phyloP scores from a whole-genome alignment of 1,140 invertebrate genomes.

The Aphaenogaster rudis region DNA sequence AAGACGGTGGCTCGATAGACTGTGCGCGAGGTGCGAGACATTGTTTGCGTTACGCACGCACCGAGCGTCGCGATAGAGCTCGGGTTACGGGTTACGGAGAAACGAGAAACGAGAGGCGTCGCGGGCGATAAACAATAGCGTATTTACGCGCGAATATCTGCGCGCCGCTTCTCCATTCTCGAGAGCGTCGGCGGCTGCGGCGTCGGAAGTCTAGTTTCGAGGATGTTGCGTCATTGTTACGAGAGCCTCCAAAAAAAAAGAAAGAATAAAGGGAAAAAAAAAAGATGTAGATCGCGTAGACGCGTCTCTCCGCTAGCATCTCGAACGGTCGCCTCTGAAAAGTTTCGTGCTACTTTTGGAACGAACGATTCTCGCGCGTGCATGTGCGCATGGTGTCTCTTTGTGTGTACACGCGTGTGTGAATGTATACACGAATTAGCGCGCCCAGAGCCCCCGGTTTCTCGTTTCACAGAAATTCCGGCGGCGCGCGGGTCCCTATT shows the following conservation, averaged over 20 bases:
- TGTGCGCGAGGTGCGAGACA: conserved; percentile 22
- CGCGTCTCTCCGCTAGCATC: neutral
- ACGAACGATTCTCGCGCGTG: neutral
- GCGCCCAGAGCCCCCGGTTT: conserved; percentile 26
- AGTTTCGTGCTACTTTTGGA: conserved; percentile 1
- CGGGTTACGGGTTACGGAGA: conserved; percentile 42
- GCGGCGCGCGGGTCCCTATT: conserved; percentile 7
- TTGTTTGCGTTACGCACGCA: conserved; percentile 51
- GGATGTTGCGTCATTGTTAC: neutral
- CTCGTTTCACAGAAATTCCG: conserved; percentile 63
- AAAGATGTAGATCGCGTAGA: neutral
- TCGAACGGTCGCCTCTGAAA: neutral
- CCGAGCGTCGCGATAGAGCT: conserved; percentile 21
- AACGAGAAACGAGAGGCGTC: neutral
- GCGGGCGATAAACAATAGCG: conserved; percentile 34
- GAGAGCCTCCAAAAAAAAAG: neutral
- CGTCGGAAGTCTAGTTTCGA: neutral
- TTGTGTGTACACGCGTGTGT: neutral
- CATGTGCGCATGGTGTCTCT: neutral
- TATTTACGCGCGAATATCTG: conserved; percentile 16
- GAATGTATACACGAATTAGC: conserved; percentile 38
- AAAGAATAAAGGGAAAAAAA: neutral
- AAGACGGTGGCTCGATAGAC: neutral
- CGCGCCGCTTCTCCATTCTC: neutral
- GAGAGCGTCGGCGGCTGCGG: neutral